Evolutionary conservation across 2,888 invertebrate species (phyloP).

Genomic region (Apodemia duryi): DNA sequence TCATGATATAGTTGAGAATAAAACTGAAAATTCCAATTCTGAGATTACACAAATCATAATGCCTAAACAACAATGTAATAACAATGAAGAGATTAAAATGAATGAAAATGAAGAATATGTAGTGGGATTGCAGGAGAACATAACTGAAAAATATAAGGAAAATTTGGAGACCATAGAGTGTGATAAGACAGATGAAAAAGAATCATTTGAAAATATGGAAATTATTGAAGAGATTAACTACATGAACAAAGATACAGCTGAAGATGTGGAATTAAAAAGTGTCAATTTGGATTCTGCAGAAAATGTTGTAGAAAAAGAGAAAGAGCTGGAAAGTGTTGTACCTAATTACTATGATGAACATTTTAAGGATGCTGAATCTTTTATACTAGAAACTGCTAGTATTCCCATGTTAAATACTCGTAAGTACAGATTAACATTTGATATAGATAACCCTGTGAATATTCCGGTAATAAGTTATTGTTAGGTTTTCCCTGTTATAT

Average conservation of each 20-base stretch:
- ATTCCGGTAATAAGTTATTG: no score
- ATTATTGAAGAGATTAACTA: slow-evolving; percentile 43
- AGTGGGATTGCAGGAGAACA: slow-evolving; percentile 30
- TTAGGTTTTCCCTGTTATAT: no score
- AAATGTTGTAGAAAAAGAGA: slow-evolving; percentile 42
- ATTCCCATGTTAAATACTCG: slow-evolving; percentile 62
- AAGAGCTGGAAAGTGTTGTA: slow-evolving; percentile 45
- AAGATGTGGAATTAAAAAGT: slow-evolving; percentile 40
- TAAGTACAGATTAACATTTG: slow-evolving; percentile 41
- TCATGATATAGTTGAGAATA: slow-evolving; percentile 33
- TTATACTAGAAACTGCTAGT: slow-evolving; percentile 83
- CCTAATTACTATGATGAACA: slow-evolving; percentile 80
- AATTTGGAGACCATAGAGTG: slow-evolving; percentile 30
- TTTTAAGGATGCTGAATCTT: slow-evolving; percentile 89
- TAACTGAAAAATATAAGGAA: slow-evolving; percentile 33
- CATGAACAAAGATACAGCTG: slow-evolving; percentile 37
- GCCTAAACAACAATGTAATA: slow-evolving; percentile 35
- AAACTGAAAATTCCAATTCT: slow-evolving; percentile 32
- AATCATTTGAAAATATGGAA: slow-evolving; percentile 45
- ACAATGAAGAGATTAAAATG: slow-evolving; percentile 25
- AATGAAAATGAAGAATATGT: slow-evolving; percentile 37
- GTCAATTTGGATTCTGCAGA: slow-evolving; percentile 38
- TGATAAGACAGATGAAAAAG: slow-evolving; percentile 29
- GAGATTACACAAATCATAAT: slow-evolving; percentile 32
- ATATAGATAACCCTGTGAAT: no score